Conservation (phyloP, 2,113 vertebrate genomes). For the Pollimyrus isidori region DNA sequence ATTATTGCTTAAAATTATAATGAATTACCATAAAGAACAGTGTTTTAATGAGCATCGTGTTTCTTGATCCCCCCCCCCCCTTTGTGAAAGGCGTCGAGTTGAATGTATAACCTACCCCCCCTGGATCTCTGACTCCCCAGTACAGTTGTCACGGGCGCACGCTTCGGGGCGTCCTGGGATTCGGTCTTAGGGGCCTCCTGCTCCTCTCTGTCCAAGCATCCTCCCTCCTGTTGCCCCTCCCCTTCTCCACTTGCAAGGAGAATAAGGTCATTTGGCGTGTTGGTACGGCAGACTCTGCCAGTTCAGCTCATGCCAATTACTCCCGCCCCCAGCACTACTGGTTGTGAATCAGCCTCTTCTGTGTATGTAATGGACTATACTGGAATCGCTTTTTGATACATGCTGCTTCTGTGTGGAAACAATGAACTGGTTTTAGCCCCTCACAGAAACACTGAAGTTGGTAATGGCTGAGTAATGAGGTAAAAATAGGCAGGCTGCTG, state of each 20-base stretch:
- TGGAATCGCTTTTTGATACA: neutral
- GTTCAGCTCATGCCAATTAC: neutral
- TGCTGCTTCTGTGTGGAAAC: neutral
- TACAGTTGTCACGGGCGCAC: neutral
- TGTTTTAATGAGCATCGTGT: neutral
- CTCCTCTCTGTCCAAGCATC: neutral
- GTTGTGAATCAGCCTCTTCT: neutral
- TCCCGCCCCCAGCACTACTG: neutral
- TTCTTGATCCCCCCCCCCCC: neutral
- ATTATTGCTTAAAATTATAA: slow-evolving; percentile 5
- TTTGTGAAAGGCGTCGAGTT: neutral
- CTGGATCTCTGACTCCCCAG: neutral
- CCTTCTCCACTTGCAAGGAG: neutral
- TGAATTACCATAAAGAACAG: slow-evolving; percentile 8
- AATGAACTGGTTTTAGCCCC: neutral
- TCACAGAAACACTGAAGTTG: neutral
- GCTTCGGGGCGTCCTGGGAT: neutral
- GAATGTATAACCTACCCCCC: neutral
- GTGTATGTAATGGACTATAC: neutral
- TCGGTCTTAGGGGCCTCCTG: neutral
- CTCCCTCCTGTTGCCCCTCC: neutral
- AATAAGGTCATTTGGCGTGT: neutral
- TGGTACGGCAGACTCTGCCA: neutral
- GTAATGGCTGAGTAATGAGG: slow-evolving; percentile 6
- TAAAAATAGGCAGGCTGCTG: neutral